Conservation (phyloP, 1,140 invertebrate species). For the Drosophila dunni region DNA sequence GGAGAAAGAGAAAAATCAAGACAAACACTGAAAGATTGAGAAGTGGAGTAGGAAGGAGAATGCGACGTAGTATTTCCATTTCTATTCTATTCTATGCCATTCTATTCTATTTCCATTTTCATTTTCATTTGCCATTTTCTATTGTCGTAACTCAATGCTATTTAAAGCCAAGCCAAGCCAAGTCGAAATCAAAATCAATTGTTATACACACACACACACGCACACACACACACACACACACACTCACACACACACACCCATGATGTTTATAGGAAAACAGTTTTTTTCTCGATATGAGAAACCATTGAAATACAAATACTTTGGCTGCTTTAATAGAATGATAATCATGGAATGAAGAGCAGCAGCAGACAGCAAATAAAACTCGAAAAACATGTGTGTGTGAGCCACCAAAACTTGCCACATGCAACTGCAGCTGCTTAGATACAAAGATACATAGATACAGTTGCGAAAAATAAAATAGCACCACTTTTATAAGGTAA, state of each 20-base stretch:
- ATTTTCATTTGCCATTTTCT: constrained; percentile 53
- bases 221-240: not conserved
- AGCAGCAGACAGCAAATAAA: constrained; percentile 7
- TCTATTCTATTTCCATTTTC: constrained; percentile 45
- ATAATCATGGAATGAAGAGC: constrained; percentile 59
- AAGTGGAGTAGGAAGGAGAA: constrained; percentile 24
- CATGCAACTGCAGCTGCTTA: constrained; percentile 6
- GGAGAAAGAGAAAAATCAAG: constrained; percentile 3
- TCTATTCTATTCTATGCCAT: constrained; percentile 35
- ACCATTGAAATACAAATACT: constrained; percentile 14
- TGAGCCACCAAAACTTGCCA: constrained; percentile 8
- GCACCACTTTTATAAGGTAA: too few species aligned
- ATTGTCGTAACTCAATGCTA: constrained; percentile 68
- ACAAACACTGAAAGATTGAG: constrained; percentile 8
- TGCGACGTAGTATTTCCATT: constrained; percentile 38
- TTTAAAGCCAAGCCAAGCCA: constrained; percentile 55
- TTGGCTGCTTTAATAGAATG: constrained; percentile 64
- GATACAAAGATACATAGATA: too few species aligned
- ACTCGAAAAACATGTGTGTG: not conserved
- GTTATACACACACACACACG: constrained; percentile 42
- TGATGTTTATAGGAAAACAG: constrained; percentile 49
- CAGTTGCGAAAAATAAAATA: too few species aligned
- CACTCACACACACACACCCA: not conserved
- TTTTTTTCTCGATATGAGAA: constrained; percentile 44
- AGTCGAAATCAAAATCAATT: constrained; percentile 75